These are phyloP conservation scores for Erythrocebus patas DNA, from an alignment of 2,113 vertebrate species.

Conservation along the genomic window DNA sequence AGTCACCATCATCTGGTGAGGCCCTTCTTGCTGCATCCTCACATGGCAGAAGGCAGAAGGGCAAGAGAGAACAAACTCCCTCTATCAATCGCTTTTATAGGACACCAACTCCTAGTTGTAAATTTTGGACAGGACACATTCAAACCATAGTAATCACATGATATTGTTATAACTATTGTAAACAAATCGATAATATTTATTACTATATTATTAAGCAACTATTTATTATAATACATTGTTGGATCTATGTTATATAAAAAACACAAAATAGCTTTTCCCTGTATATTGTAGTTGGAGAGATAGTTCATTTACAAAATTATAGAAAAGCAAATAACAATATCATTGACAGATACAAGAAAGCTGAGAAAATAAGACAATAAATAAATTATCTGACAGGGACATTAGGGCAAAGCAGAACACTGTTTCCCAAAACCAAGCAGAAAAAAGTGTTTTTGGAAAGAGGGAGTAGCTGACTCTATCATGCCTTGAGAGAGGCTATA, in stretches of 20 bases:
- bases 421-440: background rate
- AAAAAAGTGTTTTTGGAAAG: background rate
- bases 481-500: background rate
- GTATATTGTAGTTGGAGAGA: background rate
- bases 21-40: background rate
- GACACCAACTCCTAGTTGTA: background rate
- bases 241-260: background rate
- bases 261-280: background rate
- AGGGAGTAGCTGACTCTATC: background rate
- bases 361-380: background rate
- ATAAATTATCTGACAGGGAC: background rate
- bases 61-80: background rate
- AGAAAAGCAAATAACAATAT: background rate
- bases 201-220: background rate
- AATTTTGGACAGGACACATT: background rate
- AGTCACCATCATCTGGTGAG: background rate
- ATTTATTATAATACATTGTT: background rate
- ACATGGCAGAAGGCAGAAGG: background rate
- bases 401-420: background rate
- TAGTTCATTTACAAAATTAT: background rate
- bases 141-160: background rate
- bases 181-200: background rate
- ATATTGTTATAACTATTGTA: background rate
- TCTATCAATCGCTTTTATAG: background rate
- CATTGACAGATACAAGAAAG: background rate